Base-by-base conservation (phyloP, 2,888 invertebrate genomes). In the Panzeria rudis region DNA sequence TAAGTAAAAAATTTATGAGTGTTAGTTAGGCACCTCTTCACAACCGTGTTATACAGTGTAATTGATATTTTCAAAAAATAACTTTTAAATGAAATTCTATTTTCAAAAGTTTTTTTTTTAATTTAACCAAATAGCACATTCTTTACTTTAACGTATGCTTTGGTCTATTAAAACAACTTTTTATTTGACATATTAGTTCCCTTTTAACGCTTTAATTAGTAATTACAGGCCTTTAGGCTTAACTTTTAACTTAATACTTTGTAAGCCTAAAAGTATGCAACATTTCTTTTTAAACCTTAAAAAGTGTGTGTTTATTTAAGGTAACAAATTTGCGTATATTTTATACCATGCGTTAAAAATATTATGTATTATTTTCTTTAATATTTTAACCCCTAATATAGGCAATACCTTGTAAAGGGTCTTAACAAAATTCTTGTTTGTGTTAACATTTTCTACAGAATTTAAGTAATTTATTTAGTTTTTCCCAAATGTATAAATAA, bases 301-400 rank as follows among this genome's bases (percentile, higher is more conserved):
- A 56, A n/a, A 20, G 13, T 23, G 2, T 25, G 1, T 29, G 29
- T 29, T 71, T 25, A 13, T 17, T 41, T 25, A 25, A 23, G 23
- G 3, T 23, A 52, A 35, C 1, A 20, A 68, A 20, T 6, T 56
- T 71, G 6, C 3, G 11, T 71, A 15, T 71, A 17, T 6, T 17
- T 71, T 23, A 17, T 1, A 29, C n/a, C 52, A 41, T 38, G 17
- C 41, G 25, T 17, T 41, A n/a, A 13, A 25, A 17, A 54, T n/a
- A 54, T 23, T 3, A 32, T 32, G 20, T n/a, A 20, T 25, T 13
- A 32, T 32, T 23, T 9, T 20, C 17, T 38, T 29, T 17, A 66
- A 47, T 47, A 66, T 9, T 35, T 66, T 66, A 50, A 66, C 11
- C 47, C 66, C 1, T 50, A 32, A 66, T 7, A 7, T 50, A 66